phyloP scores from a whole-genome alignment of 2,797 vertebrate species.

The Urosaurus nigricauda region DNA sequence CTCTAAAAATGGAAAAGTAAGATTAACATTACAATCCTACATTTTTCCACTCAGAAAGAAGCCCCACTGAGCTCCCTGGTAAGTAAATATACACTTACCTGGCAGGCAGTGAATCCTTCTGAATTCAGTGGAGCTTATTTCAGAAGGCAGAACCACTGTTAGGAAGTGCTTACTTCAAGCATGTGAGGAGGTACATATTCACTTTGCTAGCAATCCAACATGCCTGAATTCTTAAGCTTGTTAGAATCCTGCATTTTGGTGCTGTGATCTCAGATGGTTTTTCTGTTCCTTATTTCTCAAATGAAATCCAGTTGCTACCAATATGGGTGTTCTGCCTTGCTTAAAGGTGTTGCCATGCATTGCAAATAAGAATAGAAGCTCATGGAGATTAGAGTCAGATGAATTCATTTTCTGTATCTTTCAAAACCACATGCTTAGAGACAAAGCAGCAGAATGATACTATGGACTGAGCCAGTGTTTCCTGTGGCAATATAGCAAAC shows the following conservation, averaged over 20 bases:
- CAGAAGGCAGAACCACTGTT: neutral
- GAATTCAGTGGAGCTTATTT: neutral
- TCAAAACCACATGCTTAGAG: conserved; percentile 6
- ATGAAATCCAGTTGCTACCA: conserved; percentile 4
- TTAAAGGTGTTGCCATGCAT: conserved; percentile 15
- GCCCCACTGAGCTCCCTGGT: neutral
- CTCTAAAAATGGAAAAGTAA: neutral
- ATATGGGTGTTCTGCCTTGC: neutral
- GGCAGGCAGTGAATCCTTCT: neutral
- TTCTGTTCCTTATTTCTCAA: conserved; percentile 7
- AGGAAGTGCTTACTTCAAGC: neutral
- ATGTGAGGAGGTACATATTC: neutral
- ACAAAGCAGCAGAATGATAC: neutral
- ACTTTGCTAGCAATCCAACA: neutral
- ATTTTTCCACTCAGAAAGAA: neutral
- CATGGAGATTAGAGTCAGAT: conserved; percentile 1
- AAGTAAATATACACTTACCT: neutral
- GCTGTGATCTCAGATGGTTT: neutral
- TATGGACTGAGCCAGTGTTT: neutral
- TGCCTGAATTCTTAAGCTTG: neutral
- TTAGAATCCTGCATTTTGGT: neutral
- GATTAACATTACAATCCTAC: neutral
- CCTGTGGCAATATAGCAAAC: neutral
- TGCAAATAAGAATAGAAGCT: conserved; percentile 15
- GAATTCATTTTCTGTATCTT: conserved; percentile 25